Evolutionary conservation across 2,888 invertebrate genomes (phyloP).

Genomic region (Lysandra bellargus): DNA sequence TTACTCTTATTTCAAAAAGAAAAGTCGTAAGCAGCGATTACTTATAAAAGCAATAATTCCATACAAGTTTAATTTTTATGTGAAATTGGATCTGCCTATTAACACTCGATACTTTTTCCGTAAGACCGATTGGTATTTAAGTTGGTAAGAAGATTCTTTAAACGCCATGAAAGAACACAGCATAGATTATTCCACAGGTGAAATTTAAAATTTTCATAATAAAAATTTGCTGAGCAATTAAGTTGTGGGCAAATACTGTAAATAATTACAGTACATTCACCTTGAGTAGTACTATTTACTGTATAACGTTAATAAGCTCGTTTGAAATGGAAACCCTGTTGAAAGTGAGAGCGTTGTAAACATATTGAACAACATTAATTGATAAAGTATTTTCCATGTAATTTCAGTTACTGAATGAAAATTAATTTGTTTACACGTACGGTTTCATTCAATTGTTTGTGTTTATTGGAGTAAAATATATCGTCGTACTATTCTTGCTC

Average conservation of each 20-base stretch:
- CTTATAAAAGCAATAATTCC: no score
- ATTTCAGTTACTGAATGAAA: not conserved
- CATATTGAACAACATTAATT: not conserved
- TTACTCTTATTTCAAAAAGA: not conserved
- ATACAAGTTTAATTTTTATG: no score
- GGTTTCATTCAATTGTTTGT: not conserved
- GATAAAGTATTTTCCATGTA: not conserved
- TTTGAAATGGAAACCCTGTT: conserved; percentile 6
- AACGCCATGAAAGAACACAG: no score
- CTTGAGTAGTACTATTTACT: not conserved
- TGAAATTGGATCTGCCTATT: no score
- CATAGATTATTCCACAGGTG: no score
- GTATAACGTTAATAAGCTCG: not conserved
- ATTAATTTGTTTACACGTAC: conserved; percentile 9
- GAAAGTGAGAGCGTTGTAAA: not conserved
- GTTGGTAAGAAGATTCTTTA: no score
- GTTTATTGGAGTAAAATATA: not conserved
- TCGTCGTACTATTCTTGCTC: not conserved
- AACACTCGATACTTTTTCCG: no score
- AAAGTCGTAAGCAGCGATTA: no score
- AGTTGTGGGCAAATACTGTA: no score
- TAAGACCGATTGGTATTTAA: no score
- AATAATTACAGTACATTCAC: not conserved
- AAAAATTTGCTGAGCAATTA: no score
- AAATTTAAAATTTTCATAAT: no score